A percentile compares a stretch with the other conserved stretches of the same genome.
Evolutionary conservation across 2,888 invertebrate genomes (phyloP).

Genomic region (Shargacucullia verbasci): DNA sequence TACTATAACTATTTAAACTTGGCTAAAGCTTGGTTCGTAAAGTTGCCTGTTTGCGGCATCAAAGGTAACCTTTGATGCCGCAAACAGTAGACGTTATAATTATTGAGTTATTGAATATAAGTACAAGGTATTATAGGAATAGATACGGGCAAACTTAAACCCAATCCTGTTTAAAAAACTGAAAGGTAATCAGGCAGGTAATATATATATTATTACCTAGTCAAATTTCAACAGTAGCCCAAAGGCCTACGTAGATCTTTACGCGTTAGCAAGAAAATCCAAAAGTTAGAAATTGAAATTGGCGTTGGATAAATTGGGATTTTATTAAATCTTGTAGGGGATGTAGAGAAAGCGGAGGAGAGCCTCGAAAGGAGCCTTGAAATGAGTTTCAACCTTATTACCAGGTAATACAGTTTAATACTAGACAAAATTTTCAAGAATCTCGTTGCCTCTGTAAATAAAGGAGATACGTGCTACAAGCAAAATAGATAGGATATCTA

Average conservation of each 20-base stretch:
- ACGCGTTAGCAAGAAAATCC: slow-evolving; percentile 26
- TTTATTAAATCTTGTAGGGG: slow-evolving; percentile 51
- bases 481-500: not conserved
- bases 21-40: too few species aligned
- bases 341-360: slow-evolving; percentile 20
- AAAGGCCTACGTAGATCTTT: slow-evolving; percentile 1
- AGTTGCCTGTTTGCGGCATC: too few species aligned
- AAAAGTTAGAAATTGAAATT: slow-evolving; percentile 48
- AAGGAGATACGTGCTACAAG: slow-evolving; percentile 17
- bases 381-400: slow-evolving; percentile 37
- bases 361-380: slow-evolving; percentile 12
- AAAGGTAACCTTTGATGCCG: too few species aligned
- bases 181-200: not conserved
- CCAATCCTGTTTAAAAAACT: too few species aligned
- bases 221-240: slow-evolving; percentile 11
- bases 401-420: slow-evolving; percentile 21
- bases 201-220: slow-evolving; percentile 10
- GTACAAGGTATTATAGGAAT: too few species aligned
- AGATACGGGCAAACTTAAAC: too few species aligned
- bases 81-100: too few species aligned
- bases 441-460: slow-evolving; percentile 12
- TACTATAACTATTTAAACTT: too few species aligned
- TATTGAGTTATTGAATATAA: too few species aligned
- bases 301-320: slow-evolving; percentile 48
- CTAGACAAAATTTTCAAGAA: slow-evolving; percentile 11